phyloP scores from a whole-genome alignment of 2,797 vertebrate genomes.

The Pelochelys cantorii region DNA sequence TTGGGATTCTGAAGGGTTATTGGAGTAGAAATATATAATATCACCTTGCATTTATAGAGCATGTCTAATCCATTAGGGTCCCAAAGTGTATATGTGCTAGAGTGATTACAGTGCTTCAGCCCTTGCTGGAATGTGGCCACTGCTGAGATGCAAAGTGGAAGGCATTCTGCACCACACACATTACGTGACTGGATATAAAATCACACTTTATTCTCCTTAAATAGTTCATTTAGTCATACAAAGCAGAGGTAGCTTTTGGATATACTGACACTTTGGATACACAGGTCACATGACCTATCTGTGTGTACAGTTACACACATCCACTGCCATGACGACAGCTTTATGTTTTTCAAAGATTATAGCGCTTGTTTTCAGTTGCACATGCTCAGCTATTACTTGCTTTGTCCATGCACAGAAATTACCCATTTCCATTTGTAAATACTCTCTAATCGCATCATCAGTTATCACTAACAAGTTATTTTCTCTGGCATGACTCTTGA shows the following conservation, averaged over 20 bases:
- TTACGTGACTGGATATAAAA: neutral
- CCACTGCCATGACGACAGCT: neutral
- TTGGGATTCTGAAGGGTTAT: neutral
- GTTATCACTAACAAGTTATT: neutral
- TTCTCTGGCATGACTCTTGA: neutral
- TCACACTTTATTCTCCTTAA: neutral
- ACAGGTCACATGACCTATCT: neutral
- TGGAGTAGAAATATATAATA: neutral
- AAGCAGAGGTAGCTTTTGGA: neutral
- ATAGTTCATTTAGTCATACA: neutral
- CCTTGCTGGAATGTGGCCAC: neutral
- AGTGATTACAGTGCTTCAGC: neutral
- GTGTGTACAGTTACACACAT: neutral
- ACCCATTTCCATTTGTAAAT: neutral
- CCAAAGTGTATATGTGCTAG: neutral
- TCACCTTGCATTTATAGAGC: neutral
- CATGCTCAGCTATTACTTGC: neutral
- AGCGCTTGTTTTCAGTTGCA: neutral
- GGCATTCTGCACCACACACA: neutral
- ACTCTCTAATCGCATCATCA: neutral
- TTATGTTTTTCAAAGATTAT: neutral
- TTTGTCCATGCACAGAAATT: neutral
- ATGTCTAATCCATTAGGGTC: neutral
- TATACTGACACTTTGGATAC: neutral
- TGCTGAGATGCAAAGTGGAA: neutral